Evolutionary conservation across 1,140 invertebrate genomes (phyloP).

Genomic region (Saccostrea echinata): DNA sequence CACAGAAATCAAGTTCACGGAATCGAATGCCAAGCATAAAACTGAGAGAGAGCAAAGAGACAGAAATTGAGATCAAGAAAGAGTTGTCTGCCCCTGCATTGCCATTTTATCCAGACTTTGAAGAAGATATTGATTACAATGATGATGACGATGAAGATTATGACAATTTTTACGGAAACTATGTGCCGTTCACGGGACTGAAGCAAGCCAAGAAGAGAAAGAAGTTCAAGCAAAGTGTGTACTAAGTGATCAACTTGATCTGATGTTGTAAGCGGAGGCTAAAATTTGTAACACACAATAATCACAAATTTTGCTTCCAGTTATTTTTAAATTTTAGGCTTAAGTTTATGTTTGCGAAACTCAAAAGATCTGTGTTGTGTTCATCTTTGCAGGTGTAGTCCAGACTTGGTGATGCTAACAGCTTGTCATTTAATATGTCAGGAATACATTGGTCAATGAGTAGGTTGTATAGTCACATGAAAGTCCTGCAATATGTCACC

Average conservation of each 20-base stretch:
- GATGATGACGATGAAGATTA: constrained; percentile 43
- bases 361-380: background rate
- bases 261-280: background rate
- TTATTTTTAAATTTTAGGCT: background rate
- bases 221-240: constrained; percentile 5
- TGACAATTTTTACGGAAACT: constrained; percentile 1
- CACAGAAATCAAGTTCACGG: background rate
- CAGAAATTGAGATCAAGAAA: constrained; percentile 28
- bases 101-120: constrained; percentile 24
- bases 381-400: background rate
- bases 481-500: no score
- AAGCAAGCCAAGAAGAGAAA: constrained; percentile 45
- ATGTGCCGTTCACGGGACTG: constrained; percentile 47
- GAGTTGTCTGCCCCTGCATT: constrained; percentile 28
- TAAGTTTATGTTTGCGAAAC: background rate
- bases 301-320: background rate
- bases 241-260: background rate
- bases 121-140: constrained; percentile 40
- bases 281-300: background rate
- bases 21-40: constrained; percentile 40
- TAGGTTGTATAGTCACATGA: no score
- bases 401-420: background rate
- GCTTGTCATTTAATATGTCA: background rate
- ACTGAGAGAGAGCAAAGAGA: constrained; percentile 41
- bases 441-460: no score